These are phyloP conservation scores for Drosophila prostipennis DNA, from an alignment of 2,888 invertebrate genomes.

Conservation along the genomic window DNA sequence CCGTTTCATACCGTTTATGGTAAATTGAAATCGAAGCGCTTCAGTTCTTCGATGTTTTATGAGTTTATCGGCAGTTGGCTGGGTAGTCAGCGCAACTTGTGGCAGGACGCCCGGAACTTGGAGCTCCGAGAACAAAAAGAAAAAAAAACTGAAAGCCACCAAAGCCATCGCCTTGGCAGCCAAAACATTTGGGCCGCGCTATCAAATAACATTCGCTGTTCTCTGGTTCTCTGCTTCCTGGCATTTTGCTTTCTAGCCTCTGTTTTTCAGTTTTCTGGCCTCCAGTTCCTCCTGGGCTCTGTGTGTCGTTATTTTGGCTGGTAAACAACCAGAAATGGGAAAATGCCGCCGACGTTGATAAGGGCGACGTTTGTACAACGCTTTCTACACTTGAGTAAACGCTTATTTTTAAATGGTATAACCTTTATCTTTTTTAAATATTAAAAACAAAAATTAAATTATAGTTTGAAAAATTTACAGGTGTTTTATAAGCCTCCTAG, in stretches of 20 bases:
- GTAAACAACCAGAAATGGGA: slow-evolving; percentile 75
- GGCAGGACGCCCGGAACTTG: slow-evolving; percentile 60
- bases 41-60: slow-evolving; percentile 77
- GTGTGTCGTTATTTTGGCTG: slow-evolving; percentile 78
- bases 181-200: slow-evolving; percentile 77
- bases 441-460: background rate
- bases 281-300: slow-evolving; percentile 22
- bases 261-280: slow-evolving; percentile 29
- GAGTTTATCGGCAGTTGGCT: slow-evolving; percentile 64
- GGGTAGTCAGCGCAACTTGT: slow-evolving; percentile 75
- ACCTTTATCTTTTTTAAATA: background rate
- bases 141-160: slow-evolving; percentile 2
- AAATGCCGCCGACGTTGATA: slow-evolving; percentile 79
- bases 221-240: slow-evolving; percentile 13
- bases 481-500: no score
- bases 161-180: slow-evolving; percentile 77
- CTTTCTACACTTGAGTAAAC: slow-evolving; percentile 6
- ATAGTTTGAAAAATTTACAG: no score
- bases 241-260: slow-evolving; percentile 17
- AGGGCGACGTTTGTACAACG: slow-evolving; percentile 70
- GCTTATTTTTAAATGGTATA: background rate
- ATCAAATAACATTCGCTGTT: slow-evolving; percentile 70
- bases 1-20: slow-evolving; percentile 68
- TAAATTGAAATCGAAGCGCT: slow-evolving; percentile 77
- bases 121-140: background rate